Evolutionary conservation across 2,797 vertebrate species (phyloP), one percentile per base, ranked within the genome.

Genomic region (Tolypeutes matacus): DNA sequence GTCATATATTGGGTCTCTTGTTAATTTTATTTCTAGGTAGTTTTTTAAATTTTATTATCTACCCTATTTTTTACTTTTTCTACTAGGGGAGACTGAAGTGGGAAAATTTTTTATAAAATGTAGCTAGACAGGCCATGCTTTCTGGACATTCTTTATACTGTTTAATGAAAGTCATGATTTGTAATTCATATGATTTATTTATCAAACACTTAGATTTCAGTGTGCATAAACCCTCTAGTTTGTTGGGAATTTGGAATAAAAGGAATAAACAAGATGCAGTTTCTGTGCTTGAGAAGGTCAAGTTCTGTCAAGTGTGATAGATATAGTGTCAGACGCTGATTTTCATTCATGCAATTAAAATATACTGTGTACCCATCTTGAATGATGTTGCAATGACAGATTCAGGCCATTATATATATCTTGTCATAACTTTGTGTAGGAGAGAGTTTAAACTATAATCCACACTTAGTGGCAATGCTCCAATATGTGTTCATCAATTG

Each of bases 161-260:
- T 58, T 91, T 78, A 65, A 65, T 91, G 88, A 49, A 92, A 89
- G 64, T 90, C 17, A 56, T 56, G 58, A 75, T 94, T 93, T 94
- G 36, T 56, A 85, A 85, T 80, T 91, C 2, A 42, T 73, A 46
- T 75, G 46, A n/a, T 58, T 86, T 56, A 21, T 56, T 56, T 84
- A 73, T 65, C 36, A 72, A 56, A 27, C 31, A 62, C n/a, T 81
- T 75, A 76, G 25, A 11, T 76, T 64, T 86, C 53, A 92, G 14
- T 17, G 21, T 27, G 67, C 17, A 46, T 46, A 78, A 64, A 25
- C 25, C 3, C 23, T 88, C 8, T 88, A 46, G 21, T 10, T 70
- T 89, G 14, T 73, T 84, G 64, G 46, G 20, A 81, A 81, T 20
- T 13, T 89, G 56, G 18, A 69, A 42, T 80, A 51, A 60, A 89